phyloP scores from a whole-genome alignment of 2,888 invertebrate genomes.

The Eumacrocentrus americanus region DNA sequence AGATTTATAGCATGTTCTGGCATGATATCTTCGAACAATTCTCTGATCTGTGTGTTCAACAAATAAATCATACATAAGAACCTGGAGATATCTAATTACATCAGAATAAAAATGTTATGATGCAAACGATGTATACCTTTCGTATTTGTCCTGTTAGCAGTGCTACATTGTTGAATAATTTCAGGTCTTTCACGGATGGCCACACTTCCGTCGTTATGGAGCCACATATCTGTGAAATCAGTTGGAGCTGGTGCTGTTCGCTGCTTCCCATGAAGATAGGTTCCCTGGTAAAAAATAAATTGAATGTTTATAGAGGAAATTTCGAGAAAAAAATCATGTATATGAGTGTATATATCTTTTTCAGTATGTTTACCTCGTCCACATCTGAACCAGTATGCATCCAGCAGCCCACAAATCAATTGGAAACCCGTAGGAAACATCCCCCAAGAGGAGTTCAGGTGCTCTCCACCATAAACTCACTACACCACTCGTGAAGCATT shows the following conservation, averaged over 20 bases:
- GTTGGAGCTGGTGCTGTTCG: neutral
- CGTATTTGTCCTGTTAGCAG: neutral
- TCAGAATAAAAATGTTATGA: no score
- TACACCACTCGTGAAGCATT: neutral
- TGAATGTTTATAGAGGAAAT: neutral
- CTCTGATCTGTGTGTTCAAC: no score
- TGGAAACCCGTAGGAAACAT: neutral
- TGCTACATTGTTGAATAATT: neutral
- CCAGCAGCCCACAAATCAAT: neutral
- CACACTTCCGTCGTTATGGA: neutral
- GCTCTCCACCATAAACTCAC: no score
- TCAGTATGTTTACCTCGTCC: neutral
- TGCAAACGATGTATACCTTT: no score
- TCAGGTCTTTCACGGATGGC: neutral
- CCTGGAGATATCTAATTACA: no score
- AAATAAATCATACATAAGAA: no score
- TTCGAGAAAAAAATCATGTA: no score
- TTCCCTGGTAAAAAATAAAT: no score
- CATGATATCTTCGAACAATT: neutral
- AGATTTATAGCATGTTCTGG: neutral
- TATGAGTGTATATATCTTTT: no score
- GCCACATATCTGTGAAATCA: neutral
- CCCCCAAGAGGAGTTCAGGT: neutral
- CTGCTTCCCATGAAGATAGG: neutral
- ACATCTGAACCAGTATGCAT: neutral